Conservation (phyloP, 2,797 vertebrate species). For the Vultur gryphus region DNA sequence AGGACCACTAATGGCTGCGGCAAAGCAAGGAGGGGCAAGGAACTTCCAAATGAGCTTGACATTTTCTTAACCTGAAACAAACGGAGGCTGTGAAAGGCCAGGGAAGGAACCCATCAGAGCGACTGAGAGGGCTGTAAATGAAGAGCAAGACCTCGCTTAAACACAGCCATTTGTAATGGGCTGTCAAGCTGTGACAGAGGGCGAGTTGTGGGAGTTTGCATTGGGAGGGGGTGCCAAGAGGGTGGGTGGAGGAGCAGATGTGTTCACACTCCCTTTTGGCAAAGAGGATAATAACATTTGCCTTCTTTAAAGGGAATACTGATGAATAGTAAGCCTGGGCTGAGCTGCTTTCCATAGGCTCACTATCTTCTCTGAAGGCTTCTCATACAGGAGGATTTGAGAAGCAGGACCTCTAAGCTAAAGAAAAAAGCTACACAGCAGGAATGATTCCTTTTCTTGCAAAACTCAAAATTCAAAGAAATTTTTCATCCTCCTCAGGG, state of each 20-base stretch:
- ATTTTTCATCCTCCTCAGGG: not conserved
- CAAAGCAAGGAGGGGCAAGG: not conserved
- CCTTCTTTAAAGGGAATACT: conserved; percentile 45
- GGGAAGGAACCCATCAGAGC: not conserved
- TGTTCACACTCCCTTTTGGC: conserved; percentile 54
- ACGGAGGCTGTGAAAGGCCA: conserved; percentile 3
- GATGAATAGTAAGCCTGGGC: conserved; percentile 19
- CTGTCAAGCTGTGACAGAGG: not conserved
- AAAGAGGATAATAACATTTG: conserved; percentile 44
- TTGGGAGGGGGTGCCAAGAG: conserved; percentile 18
- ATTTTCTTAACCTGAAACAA: conserved; percentile 70
- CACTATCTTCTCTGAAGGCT: not conserved
- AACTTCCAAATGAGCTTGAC: conserved; percentile 58
- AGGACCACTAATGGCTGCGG: not conserved
- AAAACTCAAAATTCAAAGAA: not conserved
- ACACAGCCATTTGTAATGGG: not conserved
- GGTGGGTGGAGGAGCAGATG: conserved; percentile 63
- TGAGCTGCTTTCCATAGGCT: conserved; percentile 3
- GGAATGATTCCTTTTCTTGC: not conserved
- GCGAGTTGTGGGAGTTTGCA: conserved; percentile 3
- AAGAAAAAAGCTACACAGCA: not conserved
- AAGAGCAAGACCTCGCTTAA: not conserved
- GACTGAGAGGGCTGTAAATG: not conserved
- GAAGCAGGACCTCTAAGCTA: not conserved
- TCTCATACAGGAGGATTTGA: not conserved